Percentiles rank a stretch among this genome's conserved stretches.
phyloP scores from a whole-genome alignment of 2,113 vertebrate species.

The Epinephelus fuscoguttatus region DNA sequence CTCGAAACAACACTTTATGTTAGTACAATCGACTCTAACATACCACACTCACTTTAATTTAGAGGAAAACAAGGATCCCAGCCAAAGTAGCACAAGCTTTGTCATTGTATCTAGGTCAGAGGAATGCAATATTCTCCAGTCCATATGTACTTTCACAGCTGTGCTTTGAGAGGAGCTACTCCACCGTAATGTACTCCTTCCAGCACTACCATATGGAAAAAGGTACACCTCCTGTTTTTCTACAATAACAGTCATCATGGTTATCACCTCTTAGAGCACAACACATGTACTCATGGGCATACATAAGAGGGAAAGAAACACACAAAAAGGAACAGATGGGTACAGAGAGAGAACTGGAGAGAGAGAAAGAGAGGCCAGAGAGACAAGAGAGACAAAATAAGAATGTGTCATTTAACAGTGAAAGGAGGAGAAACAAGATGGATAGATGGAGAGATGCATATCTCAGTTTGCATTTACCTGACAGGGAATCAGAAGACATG shows the following conservation, averaged over 20 bases:
- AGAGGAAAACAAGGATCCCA: constrained; percentile 13
- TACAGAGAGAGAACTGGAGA: constrained; percentile 6
- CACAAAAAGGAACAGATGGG: constrained; percentile 31
- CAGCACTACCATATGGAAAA: constrained; percentile 55
- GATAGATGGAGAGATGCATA: constrained; percentile 21
- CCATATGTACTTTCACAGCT: constrained; percentile 58
- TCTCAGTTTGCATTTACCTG: constrained; percentile 74
- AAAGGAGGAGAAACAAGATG: constrained; percentile 28
- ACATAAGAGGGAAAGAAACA: constrained; percentile 4
- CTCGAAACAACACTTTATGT: constrained; percentile 12
- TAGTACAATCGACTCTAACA: not conserved
- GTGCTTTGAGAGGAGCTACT: constrained; percentile 46
- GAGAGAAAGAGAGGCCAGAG: constrained; percentile 19
- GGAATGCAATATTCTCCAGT: constrained; percentile 50
- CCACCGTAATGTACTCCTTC: constrained; percentile 46
- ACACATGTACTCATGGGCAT: constrained; percentile 11
- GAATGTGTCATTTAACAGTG: constrained; percentile 27
- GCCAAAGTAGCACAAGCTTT: constrained; percentile 39
- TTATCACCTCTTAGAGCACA: constrained; percentile 33
- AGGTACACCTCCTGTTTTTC: constrained; percentile 37
- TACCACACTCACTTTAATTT: constrained; percentile 2
- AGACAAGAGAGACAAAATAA: constrained; percentile 24
- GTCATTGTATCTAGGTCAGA: constrained; percentile 72
- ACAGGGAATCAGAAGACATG: constrained; percentile 70
- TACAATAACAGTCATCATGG: constrained; percentile 28